Evolutionary conservation across 2,797 vertebrate genomes (phyloP).

Genomic region (Anniella stebbinsi): DNA sequence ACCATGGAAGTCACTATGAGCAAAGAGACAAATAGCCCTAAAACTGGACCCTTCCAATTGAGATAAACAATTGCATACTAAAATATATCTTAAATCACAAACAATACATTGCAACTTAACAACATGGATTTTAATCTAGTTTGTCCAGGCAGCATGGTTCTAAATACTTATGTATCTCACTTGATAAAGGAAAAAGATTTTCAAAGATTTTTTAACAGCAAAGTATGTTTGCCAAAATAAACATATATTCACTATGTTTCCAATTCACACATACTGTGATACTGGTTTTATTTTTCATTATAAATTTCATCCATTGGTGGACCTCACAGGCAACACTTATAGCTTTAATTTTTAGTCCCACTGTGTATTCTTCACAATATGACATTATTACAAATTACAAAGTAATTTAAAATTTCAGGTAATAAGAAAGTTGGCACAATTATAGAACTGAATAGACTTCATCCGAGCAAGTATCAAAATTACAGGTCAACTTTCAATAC

Average conservation of each 20-base stretch:
- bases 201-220: neutral
- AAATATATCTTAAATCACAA: neutral
- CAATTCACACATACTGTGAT: neutral
- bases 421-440: neutral
- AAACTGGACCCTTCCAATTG: neutral
- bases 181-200: neutral
- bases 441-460: neutral
- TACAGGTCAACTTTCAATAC: neutral
- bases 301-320: neutral
- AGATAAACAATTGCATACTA: neutral
- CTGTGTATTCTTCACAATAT: neutral
- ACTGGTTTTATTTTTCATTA: neutral
- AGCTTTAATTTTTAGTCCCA: neutral
- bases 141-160: neutral
- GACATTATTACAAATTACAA: neutral
- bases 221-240: neutral
- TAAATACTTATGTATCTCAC: neutral
- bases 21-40: neutral
- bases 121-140: neutral
- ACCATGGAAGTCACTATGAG: neutral
- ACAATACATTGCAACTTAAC: neutral
- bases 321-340: neutral
- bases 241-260: neutral
- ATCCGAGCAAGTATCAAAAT: neutral
- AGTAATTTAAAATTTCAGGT: neutral